A percentile compares a stretch with the other conserved stretches of the same genome.
These are phyloP conservation scores for Dipodomys ordii DNA, from an alignment of 2,113 vertebrate species.

Conservation along the genomic window DNA sequence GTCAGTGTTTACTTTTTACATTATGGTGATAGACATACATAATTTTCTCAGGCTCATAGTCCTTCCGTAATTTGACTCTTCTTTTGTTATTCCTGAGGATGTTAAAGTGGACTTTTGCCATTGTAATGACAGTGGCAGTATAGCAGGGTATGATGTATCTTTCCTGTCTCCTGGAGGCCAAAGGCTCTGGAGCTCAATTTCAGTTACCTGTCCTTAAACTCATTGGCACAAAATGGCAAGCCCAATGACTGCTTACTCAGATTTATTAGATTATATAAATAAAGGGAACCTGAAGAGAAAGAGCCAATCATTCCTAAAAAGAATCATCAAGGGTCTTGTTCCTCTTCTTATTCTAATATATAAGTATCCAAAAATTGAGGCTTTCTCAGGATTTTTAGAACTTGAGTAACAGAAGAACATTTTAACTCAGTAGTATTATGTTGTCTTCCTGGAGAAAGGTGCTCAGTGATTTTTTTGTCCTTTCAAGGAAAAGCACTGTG, in stretches of 20 bases:
- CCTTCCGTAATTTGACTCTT: not conserved
- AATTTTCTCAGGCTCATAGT: not conserved
- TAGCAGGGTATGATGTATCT: not conserved
- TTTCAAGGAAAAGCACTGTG: conserved; percentile 55
- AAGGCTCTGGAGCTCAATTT: not conserved
- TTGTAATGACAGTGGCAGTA: not conserved
- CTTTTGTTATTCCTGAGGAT: conserved; percentile 36
- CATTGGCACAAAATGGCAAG: not conserved
- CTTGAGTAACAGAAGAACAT: not conserved
- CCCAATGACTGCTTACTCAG: not conserved
- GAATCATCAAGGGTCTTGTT: not conserved
- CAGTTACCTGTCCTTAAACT: not conserved
- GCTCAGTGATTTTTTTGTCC: not conserved
- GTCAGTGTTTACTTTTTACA: not conserved
- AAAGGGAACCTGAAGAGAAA: not conserved
- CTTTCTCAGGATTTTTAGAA: not conserved
- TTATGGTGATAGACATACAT: not conserved
- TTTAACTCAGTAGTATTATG: not conserved
- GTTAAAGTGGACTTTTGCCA: not conserved
- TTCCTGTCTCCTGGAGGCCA: not conserved
- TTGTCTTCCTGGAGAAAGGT: not conserved
- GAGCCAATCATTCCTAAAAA: not conserved
- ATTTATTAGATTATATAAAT: not conserved
- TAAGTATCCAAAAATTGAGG: not conserved
- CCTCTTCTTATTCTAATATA: not conserved